Base-by-base conservation (phyloP, 1,140 invertebrate genomes). In the Temnothorax curvispinosus region DNA sequence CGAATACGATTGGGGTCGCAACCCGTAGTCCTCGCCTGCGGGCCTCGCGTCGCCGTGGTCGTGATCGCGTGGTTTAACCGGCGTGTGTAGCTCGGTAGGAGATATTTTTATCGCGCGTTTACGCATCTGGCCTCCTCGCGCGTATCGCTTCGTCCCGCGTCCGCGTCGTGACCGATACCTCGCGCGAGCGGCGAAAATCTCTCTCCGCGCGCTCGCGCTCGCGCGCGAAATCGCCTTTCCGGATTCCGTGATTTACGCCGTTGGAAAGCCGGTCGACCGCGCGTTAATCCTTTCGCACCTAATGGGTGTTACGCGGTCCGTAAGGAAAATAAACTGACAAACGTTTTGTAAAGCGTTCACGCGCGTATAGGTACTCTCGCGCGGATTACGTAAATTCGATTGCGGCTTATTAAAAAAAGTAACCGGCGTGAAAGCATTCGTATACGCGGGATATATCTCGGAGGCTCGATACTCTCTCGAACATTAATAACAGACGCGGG, bases 1-100 rank as follows among this genome's bases (percentile, higher is more conserved):
- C 89, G 87, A 88, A 90, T 82, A 60, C 90, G 81, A 90, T 91
- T 88, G 87, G 90, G 90, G 89, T 90, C 89, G 87, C 89, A 90
- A 88, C 90, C 90, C 84, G 85, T 89, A 87, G 89, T 90, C 88
- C 88, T 90, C 87, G 89, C 89, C 88, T 87, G 65, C 56, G 76
- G 88, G 60, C 71, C 62, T 80, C 62, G 21, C 86, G 77, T 85
- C 56, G 65, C 82, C 78, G 64, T 87, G 58, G 32, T 82, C 77
- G 85, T 64, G 81, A 67, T 80, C 54, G 72, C 41, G 32, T 21
- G 62, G 87, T 78, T 78, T 67, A 50, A 50, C 75, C 72, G 41
- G 74, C 56, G 82, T 11, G 80, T 15, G 80, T 78, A 77, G 80
- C 67, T 44, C 64, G 47, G n/a, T 69, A 69, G 47, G 84, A 87